These are phyloP conservation scores for Columbina picui DNA, from an alignment of 2,113 vertebrate genomes.

Conservation along the genomic window DNA sequence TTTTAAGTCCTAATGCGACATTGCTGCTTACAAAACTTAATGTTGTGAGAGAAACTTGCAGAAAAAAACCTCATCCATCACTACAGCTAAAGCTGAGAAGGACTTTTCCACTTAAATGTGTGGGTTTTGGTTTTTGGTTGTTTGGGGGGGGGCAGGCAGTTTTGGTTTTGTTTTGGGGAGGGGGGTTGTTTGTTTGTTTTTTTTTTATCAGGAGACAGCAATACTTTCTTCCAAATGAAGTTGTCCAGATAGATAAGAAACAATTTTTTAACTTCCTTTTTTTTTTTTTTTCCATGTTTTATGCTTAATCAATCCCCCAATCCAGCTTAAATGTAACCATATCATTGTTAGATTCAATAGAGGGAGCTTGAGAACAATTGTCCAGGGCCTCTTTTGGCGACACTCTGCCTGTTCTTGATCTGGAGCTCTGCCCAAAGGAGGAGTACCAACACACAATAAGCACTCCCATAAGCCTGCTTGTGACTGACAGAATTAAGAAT, in stretches of 20 bases:
- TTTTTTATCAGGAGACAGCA: not conserved
- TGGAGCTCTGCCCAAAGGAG: not conserved
- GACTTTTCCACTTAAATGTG: not conserved
- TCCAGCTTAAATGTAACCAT: not conserved
- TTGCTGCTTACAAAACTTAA: constrained; percentile 6
- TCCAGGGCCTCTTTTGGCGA: not conserved
- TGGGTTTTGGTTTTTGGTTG: too few relatives aligned
- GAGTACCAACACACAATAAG: not conserved
- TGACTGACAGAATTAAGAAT: not conserved
- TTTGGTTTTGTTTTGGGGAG: too few relatives aligned
- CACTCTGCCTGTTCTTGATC: not conserved
- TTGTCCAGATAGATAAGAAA: not conserved
- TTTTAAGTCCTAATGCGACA: not conserved
- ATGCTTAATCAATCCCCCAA: not conserved
- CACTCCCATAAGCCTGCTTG: not conserved
- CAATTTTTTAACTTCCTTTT: not conserved
- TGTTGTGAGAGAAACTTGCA: not conserved
- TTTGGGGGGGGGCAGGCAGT: too few relatives aligned
- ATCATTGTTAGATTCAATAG: not conserved
- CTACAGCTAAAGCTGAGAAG: not conserved
- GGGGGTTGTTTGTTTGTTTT: not conserved
- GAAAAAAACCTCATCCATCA: constrained; percentile 21
- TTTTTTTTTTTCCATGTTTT: not conserved
- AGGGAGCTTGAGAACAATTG: not conserved
- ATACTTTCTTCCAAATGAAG: not conserved